Percentiles rank a stretch among this genome's conserved stretches.
Evolutionary conservation across 2,113 vertebrate species (phyloP).

Genomic region (Elachura formosa): DNA sequence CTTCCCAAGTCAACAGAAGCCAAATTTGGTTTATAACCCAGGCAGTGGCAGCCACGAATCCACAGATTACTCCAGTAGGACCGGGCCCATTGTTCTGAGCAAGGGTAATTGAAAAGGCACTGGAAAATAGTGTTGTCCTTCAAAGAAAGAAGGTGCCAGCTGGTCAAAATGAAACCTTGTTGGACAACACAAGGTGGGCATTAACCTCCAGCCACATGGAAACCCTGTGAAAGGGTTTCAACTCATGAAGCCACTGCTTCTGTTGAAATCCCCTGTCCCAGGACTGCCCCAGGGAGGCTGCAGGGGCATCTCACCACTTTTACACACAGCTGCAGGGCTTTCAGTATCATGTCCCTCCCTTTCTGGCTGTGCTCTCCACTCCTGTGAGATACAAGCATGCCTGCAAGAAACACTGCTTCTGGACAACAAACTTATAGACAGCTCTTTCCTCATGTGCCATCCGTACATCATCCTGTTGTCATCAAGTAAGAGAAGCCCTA

Average conservation of each 20-base stretch:
- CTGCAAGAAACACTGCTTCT: neutral
- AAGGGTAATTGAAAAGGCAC: neutral
- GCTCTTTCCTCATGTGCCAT: neutral
- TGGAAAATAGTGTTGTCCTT: neutral
- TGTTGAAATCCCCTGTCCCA: neutral
- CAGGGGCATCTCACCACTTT: neutral
- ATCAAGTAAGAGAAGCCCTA: neutral
- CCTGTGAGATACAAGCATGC: accelerated
- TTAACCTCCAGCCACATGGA: neutral
- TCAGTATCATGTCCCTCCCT: neutral
- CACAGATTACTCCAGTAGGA: neutral
- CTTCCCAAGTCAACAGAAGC: conserved; percentile 37
- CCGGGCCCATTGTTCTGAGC: neutral
- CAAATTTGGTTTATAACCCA: conserved; percentile 36
- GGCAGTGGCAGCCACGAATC: neutral
- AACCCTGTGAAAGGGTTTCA: neutral
- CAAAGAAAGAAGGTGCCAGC: neutral
- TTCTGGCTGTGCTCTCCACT: neutral
- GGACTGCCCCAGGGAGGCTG: neutral
- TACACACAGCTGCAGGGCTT: neutral
- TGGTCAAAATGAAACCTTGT: neutral
- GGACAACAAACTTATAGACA: neutral
- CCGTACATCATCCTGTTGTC: neutral
- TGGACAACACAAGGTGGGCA: neutral
- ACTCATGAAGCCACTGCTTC: neutral